These are phyloP conservation scores for Lepus americanus DNA, from an alignment of 2,113 vertebrate genomes.

Conservation along the genomic window DNA sequence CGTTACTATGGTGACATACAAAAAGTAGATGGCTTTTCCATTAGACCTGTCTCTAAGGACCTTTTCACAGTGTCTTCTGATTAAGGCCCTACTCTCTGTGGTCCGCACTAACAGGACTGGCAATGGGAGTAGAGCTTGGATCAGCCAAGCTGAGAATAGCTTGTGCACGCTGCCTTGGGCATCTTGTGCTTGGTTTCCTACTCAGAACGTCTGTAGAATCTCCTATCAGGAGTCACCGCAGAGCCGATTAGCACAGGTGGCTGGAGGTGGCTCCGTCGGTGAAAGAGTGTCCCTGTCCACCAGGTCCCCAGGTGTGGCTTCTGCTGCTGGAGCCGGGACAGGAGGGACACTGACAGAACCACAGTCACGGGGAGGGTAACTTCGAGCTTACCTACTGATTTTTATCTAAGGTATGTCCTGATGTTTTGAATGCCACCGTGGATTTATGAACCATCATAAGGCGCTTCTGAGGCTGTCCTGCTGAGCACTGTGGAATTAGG, in stretches of 20 bases:
- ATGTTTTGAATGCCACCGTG: background rate
- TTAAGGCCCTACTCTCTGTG: constrained; percentile 27
- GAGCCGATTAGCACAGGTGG: background rate
- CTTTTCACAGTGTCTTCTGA: constrained; percentile 66
- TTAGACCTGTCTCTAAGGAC: constrained; percentile 57
- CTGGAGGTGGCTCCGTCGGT: background rate
- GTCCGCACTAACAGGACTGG: background rate
- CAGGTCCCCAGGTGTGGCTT: background rate
- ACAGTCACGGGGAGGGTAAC: background rate
- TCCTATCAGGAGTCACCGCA: background rate
- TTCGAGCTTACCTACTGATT: background rate
- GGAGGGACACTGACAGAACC: background rate
- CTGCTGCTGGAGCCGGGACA: background rate
- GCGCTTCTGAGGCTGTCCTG: background rate
- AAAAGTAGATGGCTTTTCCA: constrained; percentile 73
- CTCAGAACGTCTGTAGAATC: background rate
- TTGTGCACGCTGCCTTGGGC: background rate
- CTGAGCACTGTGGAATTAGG: background rate
- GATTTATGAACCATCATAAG: background rate
- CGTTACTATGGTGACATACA: constrained; percentile 65
- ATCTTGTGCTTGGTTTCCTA: background rate
- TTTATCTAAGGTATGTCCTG: background rate
- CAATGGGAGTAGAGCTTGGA: background rate
- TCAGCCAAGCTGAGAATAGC: background rate
- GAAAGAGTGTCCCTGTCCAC: background rate